Evolutionary conservation across 2,797 vertebrate genomes (phyloP).

Genomic region (Cyprinella venusta): DNA sequence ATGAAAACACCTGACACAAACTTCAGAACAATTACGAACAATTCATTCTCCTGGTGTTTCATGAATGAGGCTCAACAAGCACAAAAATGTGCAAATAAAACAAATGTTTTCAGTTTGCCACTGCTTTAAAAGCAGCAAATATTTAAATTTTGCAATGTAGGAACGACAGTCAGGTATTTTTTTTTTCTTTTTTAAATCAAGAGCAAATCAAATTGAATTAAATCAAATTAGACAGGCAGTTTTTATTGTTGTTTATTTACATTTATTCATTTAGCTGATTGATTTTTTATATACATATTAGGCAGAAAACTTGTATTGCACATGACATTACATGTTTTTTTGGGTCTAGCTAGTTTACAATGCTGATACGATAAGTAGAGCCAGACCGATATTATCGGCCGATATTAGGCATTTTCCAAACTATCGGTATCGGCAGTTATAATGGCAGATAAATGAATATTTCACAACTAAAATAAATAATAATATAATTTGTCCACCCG

Average conservation of each 20-base stretch:
- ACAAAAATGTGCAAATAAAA: not conserved
- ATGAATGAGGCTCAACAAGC: slow-evolving; percentile 2
- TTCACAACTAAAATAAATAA: too few species aligned
- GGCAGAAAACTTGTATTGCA: too few species aligned
- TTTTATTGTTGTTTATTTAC: not conserved
- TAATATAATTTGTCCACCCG: too few species aligned
- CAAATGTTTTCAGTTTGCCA: not conserved
- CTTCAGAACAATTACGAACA: not conserved
- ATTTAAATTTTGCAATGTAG: not conserved
- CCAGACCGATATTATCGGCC: too few species aligned
- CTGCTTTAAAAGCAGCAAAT: not conserved
- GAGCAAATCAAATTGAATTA: not conserved
- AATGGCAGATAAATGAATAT: too few species aligned
- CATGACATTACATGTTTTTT: not conserved
- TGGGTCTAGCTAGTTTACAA: not conserved
- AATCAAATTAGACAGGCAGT: not conserved
- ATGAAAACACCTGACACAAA: slow-evolving; percentile 1
- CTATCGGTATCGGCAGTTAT: too few species aligned
- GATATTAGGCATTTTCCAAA: too few species aligned
- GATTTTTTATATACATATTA: too few species aligned
- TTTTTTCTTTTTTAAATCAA: too few species aligned
- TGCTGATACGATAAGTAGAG: not conserved
- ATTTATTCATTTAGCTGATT: too few species aligned
- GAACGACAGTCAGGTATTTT: not conserved
- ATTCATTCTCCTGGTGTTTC: not conserved